phyloP scores from a whole-genome alignment of 1,140 invertebrate genomes.

The Musca domestica region DNA sequence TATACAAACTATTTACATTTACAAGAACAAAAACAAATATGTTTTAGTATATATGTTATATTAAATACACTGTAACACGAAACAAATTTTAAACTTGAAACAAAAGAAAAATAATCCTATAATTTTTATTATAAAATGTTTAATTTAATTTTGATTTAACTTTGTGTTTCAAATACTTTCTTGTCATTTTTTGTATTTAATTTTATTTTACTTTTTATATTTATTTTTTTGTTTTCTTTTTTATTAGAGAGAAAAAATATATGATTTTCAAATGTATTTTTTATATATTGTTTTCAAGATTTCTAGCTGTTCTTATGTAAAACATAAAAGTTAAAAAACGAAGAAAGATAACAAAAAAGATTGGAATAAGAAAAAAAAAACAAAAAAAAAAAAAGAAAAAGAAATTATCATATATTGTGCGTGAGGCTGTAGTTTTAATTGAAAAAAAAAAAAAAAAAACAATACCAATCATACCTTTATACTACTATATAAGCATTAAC shows the following conservation, averaged over 20 bases:
- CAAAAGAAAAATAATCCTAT: conserved; percentile 13
- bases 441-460: not conserved
- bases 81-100: conserved; percentile 5
- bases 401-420: not conserved
- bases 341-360: too few species aligned
- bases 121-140: conserved; percentile 9
- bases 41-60: conserved; percentile 29
- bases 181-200: conserved; percentile 24
- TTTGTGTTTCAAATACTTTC: conserved; percentile 25
- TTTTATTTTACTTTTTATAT: not conserved
- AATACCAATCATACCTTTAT: conserved; percentile 21
- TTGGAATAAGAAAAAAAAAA: too few species aligned
- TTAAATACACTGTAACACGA: conserved; percentile 18
- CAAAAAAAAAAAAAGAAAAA: too few species aligned
- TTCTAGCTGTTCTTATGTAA: too few species aligned
- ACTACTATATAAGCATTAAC: conserved; percentile 16
- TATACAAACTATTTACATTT: conserved; percentile 12
- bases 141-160: conserved; percentile 7
- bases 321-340: too few species aligned
- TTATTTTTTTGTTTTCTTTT: conserved; percentile 3
- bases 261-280: conserved; percentile 4
- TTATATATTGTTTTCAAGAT: conserved; percentile 2
- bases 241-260: conserved; percentile 18
- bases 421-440: conserved; percentile 19
- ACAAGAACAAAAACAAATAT: conserved; percentile 28